A percentile compares a stretch with the other conserved stretches of the same genome.
Conservation (phyloP, 2,888 invertebrate genomes). For the Creontiades dilutus region DNA sequence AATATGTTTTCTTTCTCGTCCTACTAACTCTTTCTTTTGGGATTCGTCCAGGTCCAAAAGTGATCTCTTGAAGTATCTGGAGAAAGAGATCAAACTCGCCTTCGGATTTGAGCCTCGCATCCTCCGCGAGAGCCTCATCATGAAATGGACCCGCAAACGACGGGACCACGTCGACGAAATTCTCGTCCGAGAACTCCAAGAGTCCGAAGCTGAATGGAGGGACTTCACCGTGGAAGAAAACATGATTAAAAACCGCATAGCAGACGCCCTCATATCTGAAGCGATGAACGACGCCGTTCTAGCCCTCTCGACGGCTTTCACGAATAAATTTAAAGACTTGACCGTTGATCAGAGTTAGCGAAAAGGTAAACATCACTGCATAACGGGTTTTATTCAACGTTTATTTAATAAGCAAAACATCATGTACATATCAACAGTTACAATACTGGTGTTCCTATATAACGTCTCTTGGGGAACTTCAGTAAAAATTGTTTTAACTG, state of each 20-base stretch:
- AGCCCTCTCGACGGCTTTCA: constrained; percentile 71
- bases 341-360: constrained; percentile 62
- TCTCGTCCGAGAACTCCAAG: constrained; percentile 84
- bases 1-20: too few species aligned
- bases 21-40: neutral
- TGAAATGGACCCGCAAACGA: constrained; percentile 83
- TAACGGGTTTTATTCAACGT: constrained; percentile 47
- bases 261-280: constrained; percentile 82
- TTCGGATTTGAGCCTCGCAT: constrained; percentile 81
- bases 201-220: constrained; percentile 87
- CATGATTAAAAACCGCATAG: constrained; percentile 83
- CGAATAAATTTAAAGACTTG: constrained; percentile 58
- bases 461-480: constrained; percentile 54
- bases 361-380: constrained; percentile 13
- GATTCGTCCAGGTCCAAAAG: constrained; percentile 77
- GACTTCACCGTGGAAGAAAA: constrained; percentile 86
- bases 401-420: constrained; percentile 56
- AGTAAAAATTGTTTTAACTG: constrained; percentile 13
- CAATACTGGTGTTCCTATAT: constrained; percentile 66
- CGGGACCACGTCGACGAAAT: constrained; percentile 86
- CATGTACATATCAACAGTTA: constrained; percentile 69
- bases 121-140: constrained; percentile 81
- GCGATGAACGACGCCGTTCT: constrained; percentile 80
- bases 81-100: constrained; percentile 80
- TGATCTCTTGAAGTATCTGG: constrained; percentile 80